Evolutionary conservation across 2,797 vertebrate genomes (phyloP).

Genomic region (Galago senegalensis): DNA sequence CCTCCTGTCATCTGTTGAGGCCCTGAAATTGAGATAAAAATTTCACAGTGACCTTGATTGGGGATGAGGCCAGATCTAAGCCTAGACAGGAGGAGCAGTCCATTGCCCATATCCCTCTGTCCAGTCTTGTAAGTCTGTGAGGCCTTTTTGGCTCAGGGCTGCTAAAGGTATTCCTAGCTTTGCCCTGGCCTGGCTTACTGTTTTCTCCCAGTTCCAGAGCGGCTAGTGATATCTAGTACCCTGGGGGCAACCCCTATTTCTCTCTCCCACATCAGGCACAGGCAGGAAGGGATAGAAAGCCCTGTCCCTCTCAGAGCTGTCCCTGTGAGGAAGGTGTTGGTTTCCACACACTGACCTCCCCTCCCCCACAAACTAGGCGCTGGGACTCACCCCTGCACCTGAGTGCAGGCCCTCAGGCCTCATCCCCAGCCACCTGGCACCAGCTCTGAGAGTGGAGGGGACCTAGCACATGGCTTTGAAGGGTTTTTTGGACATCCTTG

Average conservation of each 20-base stretch:
- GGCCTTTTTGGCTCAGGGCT: background rate
- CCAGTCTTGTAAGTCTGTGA: background rate
- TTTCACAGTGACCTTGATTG: background rate
- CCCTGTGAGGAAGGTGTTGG: background rate
- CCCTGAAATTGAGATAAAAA: background rate
- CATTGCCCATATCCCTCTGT: background rate
- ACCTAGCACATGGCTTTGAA: background rate
- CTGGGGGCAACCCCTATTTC: background rate
- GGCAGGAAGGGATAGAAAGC: background rate
- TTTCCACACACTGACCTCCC: background rate
- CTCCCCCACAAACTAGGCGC: background rate
- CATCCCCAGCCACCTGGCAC: background rate
- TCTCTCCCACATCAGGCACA: background rate
- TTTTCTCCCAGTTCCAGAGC: background rate
- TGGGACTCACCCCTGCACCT: background rate
- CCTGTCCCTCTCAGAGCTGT: background rate
- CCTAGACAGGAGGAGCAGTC: background rate
- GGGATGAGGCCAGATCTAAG: background rate
- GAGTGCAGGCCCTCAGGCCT: background rate
- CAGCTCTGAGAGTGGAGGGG: background rate
- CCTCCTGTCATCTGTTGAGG: background rate
- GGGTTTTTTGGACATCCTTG: slow-evolving; percentile 16
- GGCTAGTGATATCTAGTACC: background rate
- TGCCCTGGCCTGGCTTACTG: background rate
- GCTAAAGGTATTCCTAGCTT: background rate